phyloP scores from a whole-genome alignment of 2,113 vertebrate genomes.

The Nannobrachium achirus region DNA sequence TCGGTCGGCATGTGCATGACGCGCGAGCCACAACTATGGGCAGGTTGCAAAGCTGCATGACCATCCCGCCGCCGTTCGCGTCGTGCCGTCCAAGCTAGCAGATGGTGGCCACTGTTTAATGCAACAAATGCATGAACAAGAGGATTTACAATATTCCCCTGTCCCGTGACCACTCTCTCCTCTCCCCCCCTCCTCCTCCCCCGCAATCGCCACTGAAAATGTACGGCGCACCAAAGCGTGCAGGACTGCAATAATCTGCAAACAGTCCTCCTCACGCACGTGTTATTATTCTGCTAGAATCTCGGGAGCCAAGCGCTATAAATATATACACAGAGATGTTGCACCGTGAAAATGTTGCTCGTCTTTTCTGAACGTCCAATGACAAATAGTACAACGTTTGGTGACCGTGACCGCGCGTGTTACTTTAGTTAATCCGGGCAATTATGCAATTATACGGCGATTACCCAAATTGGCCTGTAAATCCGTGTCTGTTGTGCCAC shows the following conservation, averaged over 20 bases:
- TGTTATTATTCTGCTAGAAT: not conserved
- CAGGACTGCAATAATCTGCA: conserved; percentile 51
- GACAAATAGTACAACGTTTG: not conserved
- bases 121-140: conserved; percentile 77
- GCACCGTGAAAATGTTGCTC: not conserved
- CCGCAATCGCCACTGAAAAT: conserved; percentile 29
- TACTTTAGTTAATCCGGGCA: conserved; percentile 22
- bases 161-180: conserved; percentile 53
- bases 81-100: conserved; percentile 61
- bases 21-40: conserved; percentile 25
- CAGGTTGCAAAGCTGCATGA: conserved; percentile 73
- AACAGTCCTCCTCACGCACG: conserved; percentile 15
- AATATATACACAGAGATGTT: not conserved
- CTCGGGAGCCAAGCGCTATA: not conserved
- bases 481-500: conserved; percentile 19
- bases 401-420: conserved; percentile 9
- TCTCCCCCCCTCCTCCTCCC: conserved; percentile 40
- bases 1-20: conserved; percentile 34
- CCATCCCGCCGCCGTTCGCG: conserved; percentile 58
- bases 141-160: conserved; percentile 67
- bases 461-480: conserved; percentile 13
- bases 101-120: conserved; percentile 78
- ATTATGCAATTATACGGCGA: conserved; percentile 4
- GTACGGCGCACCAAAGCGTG: conserved; percentile 30
- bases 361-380: not conserved